These are phyloP conservation scores for Peromyscus californicus DNA, from an alignment of 2,113 vertebrate genomes.

Conservation along the genomic window DNA sequence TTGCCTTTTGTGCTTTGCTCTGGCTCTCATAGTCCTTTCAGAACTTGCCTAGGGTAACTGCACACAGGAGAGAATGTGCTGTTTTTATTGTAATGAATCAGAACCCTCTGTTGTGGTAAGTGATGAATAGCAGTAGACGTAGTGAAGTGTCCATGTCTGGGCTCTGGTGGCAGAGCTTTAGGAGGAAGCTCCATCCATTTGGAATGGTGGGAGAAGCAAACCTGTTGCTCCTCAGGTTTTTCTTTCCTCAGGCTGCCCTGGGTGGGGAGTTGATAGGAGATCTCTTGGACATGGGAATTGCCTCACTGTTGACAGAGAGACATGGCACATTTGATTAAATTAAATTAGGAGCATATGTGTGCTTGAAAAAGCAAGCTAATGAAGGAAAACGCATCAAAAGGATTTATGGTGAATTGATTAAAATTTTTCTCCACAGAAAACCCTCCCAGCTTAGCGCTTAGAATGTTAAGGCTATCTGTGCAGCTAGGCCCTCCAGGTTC, in stretches of 20 bases:
- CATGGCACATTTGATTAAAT: slow-evolving; percentile 81
- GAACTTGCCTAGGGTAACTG: slow-evolving; percentile 27
- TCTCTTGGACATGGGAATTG: slow-evolving; percentile 74
- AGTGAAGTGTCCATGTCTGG: background rate
- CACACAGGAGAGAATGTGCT: background rate
- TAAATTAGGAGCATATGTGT: slow-evolving; percentile 83
- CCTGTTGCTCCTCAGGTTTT: slow-evolving; percentile 11
- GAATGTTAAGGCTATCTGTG: slow-evolving; percentile 68
- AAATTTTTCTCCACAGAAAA: slow-evolving; percentile 78
- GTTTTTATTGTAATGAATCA: slow-evolving; percentile 21
- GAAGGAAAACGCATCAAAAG: slow-evolving; percentile 82
- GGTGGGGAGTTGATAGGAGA: slow-evolving; percentile 67
- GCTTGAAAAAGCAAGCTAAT: slow-evolving; percentile 78
- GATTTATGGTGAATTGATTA: slow-evolving; percentile 81
- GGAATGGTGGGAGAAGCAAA: slow-evolving; percentile 54
- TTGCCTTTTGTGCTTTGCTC: background rate
- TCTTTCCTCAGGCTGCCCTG: slow-evolving; percentile 18
- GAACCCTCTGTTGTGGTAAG: background rate
- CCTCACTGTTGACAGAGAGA: slow-evolving; percentile 81
- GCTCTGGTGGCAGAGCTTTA: background rate
- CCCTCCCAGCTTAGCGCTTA: slow-evolving; percentile 51
- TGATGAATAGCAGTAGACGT: slow-evolving; percentile 13
- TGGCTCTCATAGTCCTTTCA: background rate
- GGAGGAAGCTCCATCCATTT: background rate
- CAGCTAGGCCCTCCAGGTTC: slow-evolving; percentile 69